Base-by-base conservation (phyloP, 2,888 invertebrate species). In the Lasioglossum calceatum region DNA sequence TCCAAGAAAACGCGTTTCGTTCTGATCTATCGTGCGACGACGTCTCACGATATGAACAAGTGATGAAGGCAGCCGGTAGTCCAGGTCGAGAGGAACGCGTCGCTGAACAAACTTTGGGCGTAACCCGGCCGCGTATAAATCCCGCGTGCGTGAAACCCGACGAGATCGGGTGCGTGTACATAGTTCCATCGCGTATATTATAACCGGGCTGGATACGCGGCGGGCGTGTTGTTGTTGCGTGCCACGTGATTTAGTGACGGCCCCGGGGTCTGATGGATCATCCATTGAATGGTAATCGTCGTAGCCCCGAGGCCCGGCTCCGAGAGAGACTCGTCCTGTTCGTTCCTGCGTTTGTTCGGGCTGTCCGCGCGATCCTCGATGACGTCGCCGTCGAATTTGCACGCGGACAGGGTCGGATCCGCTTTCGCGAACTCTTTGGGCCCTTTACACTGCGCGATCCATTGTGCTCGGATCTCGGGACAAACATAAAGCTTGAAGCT, bases 201-300 rank as follows among this genome's bases (percentile, higher is more conserved):
- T 77, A 70, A 81, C 44, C 79, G 72, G n/a, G 50, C 19, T 32
- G 75, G 76, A 84, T 73, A 44, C 80, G 79, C 79, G 44, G 42
- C 76, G 79, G 84, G 84, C 85, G 85, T 83, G 86, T 84, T 86
- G 81, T 76, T 87, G 87, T 76, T 87, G 87, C 82, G 84, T 79
- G 81, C 86, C 80, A 82, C 88, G 89, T 92, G 91, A 93, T 93
- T 93, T 91, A 93, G 89, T 82, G 88, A 92, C 87, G 90, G 86
- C 84, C 88, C 83, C 84, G 75, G 77, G 90, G 85, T 84, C 87
- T 91, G 92, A 91, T 92, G 92, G 92, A 93, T 93, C 91, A 91
- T 92, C 92, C 89, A 93, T 93, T 93, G 91, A 93, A 93, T 93
- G 92, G 91, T 93, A 93, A 93, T 93, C 90, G 89, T 78, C 81